Percentiles rank a stretch among this genome's conserved stretches.
phyloP scores from a whole-genome alignment of 2,888 invertebrate species.

The Phengaris arion region DNA sequence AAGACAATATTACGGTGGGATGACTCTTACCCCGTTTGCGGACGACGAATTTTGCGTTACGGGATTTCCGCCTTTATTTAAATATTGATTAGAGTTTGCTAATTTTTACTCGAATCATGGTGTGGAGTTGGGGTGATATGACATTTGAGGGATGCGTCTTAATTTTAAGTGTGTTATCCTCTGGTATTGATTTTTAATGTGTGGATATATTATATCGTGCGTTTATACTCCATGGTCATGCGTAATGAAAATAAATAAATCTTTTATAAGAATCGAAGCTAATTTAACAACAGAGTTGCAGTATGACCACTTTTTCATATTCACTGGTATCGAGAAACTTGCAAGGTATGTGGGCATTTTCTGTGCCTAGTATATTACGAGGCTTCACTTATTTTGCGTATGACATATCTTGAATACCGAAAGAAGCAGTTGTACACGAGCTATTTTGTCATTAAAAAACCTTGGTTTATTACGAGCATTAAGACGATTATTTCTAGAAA shows the following conservation, averaged over 20 bases:
- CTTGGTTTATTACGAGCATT: constrained; percentile 37
- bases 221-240: background rate
- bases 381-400: constrained; percentile 2
- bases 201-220: background rate
- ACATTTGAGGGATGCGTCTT: constrained; percentile 76
- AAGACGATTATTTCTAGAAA: constrained; percentile 60
- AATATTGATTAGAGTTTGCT: constrained; percentile 8
- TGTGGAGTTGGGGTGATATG: constrained; percentile 48
- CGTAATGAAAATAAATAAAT: background rate
- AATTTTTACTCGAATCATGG: constrained; percentile 32
- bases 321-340: background rate
- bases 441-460: constrained; percentile 26
- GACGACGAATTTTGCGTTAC: constrained; percentile 34
- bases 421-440: background rate
- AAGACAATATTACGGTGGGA: constrained; percentile 41
- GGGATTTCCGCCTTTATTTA: constrained; percentile 44
- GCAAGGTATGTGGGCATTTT: too few species aligned
- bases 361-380: background rate
- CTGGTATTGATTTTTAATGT: constrained; percentile 63
- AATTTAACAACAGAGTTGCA: background rate
- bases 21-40: constrained; percentile 41
- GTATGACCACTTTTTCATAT: background rate
- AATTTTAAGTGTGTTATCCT: constrained; percentile 68
- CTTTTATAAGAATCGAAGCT: background rate
- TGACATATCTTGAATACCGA: background rate